Base-by-base conservation (phyloP, 2,888 invertebrate species). In the Chaetoderma sp. region DNA sequence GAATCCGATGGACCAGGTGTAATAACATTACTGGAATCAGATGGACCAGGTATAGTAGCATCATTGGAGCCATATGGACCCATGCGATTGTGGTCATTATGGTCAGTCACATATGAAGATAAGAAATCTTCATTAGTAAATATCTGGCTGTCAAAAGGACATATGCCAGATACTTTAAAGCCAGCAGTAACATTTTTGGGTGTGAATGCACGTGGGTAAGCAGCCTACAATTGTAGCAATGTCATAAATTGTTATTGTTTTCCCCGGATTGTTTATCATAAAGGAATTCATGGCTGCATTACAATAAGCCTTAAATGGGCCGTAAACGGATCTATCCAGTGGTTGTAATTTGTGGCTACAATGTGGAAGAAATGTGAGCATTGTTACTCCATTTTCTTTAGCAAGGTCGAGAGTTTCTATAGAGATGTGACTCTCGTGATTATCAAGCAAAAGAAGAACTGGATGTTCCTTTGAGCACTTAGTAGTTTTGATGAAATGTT, bases 271-370 rank as follows among this genome's bases (percentile, higher is more conserved):
- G 44, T 77, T 71, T 49, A 63, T 27, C 71, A 81, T 62, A 77
- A 78, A 84, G 16, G 72, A 50, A 57, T 82, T 75, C 32, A 60
- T 70, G 5, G 71, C 68, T 21, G 64, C 58, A 60, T 83, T 81
- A 21, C 76, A 58, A 60, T 60, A 66, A 42, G 71, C 74, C 70
- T 87, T 86, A 42, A 86, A 81, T 30, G 84, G 85, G 10, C 80
- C 81, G 72, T 78, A 82, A 6, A 86, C 74, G 39, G 81, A 78
- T 16, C 82, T 80, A 71, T 87, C 83, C 16, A 87, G 74, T 4
- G 86, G 85, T 74, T 87, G 87, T 45, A 87, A 62, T 68, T 84
- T 85, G 57, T 81, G 84, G 13, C 85, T 78, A n/a, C n/a, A n/a
- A n/a, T n/a, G n/a, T n/a, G n/a, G n/a, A 54, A 81, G 85, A 32